Evolutionary conservation across 1,140 invertebrate species (phyloP).

Genomic region (Eubasilissa regina): DNA sequence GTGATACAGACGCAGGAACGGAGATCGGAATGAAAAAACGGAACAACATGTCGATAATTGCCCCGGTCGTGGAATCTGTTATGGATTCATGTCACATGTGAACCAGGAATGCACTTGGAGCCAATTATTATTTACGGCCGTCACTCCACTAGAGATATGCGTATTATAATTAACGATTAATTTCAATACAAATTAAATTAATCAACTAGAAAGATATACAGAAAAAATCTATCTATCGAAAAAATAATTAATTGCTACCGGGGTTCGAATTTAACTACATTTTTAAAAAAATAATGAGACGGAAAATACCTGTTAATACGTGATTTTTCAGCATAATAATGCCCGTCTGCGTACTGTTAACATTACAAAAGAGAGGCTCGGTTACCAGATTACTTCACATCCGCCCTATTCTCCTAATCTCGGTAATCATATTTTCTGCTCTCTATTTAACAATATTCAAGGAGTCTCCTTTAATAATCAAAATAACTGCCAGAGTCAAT

Average conservation of each 20-base stretch:
- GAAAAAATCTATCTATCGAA: no score
- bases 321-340: no score
- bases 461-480: no score
- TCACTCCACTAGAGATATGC: background rate
- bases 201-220: background rate
- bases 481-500: no score
- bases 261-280: background rate
- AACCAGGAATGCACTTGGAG: constrained; percentile 41
- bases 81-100: constrained; percentile 48
- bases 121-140: constrained; percentile 39
- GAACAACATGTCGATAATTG: constrained; percentile 37
- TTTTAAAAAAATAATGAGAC: background rate
- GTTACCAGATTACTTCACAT: no score
- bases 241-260: background rate
- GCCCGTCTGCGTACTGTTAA: no score
- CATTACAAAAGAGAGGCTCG: no score
- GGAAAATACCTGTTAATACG: background rate
- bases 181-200: background rate
- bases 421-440: no score
- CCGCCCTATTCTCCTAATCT: no score
- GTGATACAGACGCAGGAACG: background rate
- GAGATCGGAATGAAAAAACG: constrained; percentile 32
- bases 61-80: constrained; percentile 39
- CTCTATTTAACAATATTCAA: no score
- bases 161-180: background rate